Percentiles rank a stretch among this genome's conserved stretches.
phyloP scores from a whole-genome alignment of 1,140 invertebrate species.

The Zaprionus gabonicus region DNA sequence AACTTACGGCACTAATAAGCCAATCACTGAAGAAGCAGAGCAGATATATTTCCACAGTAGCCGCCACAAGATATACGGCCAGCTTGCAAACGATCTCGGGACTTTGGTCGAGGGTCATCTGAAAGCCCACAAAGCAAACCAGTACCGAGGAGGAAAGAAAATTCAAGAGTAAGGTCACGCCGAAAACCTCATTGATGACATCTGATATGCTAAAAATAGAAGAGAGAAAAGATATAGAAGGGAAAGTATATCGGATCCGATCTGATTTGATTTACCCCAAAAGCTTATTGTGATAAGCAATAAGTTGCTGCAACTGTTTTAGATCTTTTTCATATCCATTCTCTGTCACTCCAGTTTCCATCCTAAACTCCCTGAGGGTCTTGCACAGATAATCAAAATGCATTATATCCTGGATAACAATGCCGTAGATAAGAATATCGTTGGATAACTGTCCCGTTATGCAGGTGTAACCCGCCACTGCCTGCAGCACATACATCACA shows the following conservation, averaged over 20 bases:
- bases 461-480: constrained; percentile 50
- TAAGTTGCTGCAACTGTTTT: constrained; percentile 29
- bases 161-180: constrained; percentile 60
- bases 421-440: constrained; percentile 61
- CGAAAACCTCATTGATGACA: constrained; percentile 66
- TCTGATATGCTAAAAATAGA: constrained; percentile 50
- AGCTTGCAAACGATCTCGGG: constrained; percentile 43
- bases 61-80: constrained; percentile 45
- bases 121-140: constrained; percentile 72
- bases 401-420: constrained; percentile 67
- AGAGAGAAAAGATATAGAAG: neutral
- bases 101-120: constrained; percentile 55
- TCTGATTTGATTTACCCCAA: constrained; percentile 37
- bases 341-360: neutral
- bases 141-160: constrained; percentile 59
- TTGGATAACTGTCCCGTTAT: constrained; percentile 59
- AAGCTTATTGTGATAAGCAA: constrained; percentile 62
- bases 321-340: constrained; percentile 34
- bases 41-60: constrained; percentile 12
- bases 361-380: constrained; percentile 21
- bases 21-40: constrained; percentile 22
- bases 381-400: constrained; percentile 59
- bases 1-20: constrained; percentile 19
- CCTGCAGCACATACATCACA: constrained; percentile 45
- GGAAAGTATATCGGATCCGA: too few species aligned